Base-by-base conservation (phyloP, 1,140 invertebrate genomes). In the Nephila pilipes region DNA sequence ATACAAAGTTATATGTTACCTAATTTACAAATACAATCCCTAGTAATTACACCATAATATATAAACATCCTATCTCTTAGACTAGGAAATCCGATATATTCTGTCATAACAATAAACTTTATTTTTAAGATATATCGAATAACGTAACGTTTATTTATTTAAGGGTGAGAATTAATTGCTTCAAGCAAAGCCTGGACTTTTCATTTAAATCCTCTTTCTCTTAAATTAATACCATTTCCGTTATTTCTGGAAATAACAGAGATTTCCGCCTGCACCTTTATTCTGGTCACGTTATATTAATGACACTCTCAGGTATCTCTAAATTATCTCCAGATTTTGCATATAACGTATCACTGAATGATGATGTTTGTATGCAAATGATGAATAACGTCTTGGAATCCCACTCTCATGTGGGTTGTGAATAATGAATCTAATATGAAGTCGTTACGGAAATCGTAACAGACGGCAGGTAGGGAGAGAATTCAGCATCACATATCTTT, bases 301-400 rank as follows among this genome's bases (percentile, higher is more conserved):
- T 75, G 29, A 46, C 29, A 22, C n/a, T 54, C 46, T 54, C 38
- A 83, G 80, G 80, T 54, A 83, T 22, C 16, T 38, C 22, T 83
- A 22, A 83, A 83, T 32, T 83, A 54, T 83, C 22, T 55, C 22
- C 46, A 25, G 12, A n/a, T 83, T 36, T 87, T 32, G 54, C 54
- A 60, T 55, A 85, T 63, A 57, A 36, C 25, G 22, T 55, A 55
- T 60, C 57, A 32, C 69, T 87, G 55, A 60, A 87, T 87, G 80
- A 83, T 55, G 85, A 60, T 87, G 29, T 87, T 87, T 87, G 57
- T 60, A 60, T 87, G 57, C 85, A 87, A 87, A 87, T 87, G 55
- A 87, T 60, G 85, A 87, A 60, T 60, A 60, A 87, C 85, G 22
- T 87, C 85, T 87, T 87, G 22, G 79, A 38, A 38, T 80, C 79